Evolutionary conservation across 2,888 invertebrate genomes (phyloP).

Genomic region (Blastobasis lacticolella): DNA sequence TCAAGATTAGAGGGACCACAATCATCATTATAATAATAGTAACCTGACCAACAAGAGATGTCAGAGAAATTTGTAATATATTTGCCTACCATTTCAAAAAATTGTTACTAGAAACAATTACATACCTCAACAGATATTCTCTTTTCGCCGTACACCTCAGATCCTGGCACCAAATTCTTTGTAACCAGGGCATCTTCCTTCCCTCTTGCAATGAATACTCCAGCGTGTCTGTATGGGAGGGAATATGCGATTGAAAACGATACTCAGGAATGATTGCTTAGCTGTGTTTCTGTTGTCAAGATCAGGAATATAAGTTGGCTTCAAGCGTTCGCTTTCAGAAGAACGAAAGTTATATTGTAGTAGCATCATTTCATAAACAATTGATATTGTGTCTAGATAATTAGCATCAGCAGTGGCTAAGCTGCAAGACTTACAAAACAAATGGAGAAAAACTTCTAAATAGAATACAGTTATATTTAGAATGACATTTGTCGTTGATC

Average conservation of each 20-base stretch:
- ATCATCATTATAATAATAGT: constrained; percentile 45
- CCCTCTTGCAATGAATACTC: constrained; percentile 97
- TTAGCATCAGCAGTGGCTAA: too few relatives aligned
- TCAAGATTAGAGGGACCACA: constrained; percentile 71
- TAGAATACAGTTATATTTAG: too few relatives aligned
- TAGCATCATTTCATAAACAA: constrained; percentile 49
- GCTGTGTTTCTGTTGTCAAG: background rate
- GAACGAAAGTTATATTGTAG: constrained; percentile 68
- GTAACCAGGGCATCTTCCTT: constrained; percentile 98
- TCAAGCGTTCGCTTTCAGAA: constrained; percentile 72
- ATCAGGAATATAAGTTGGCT: constrained; percentile 56
- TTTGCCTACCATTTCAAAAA: too few relatives aligned
- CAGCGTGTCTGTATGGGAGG: constrained; percentile 79
- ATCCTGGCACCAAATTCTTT: constrained; percentile 94
- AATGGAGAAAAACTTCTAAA: too few relatives aligned
- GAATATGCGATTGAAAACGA: background rate
- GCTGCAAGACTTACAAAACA: too few relatives aligned
- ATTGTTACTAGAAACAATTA: constrained; percentile 7
- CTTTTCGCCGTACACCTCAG: constrained; percentile 99
- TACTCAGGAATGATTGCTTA: too few relatives aligned
- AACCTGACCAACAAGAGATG: background rate
- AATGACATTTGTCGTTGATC: too few relatives aligned
- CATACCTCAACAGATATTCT: constrained; percentile 94
- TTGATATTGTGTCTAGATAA: too few relatives aligned
- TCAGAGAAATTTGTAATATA: too few relatives aligned